phyloP scores from a whole-genome alignment of 2,888 invertebrate species.

The Acronicta leporina region DNA sequence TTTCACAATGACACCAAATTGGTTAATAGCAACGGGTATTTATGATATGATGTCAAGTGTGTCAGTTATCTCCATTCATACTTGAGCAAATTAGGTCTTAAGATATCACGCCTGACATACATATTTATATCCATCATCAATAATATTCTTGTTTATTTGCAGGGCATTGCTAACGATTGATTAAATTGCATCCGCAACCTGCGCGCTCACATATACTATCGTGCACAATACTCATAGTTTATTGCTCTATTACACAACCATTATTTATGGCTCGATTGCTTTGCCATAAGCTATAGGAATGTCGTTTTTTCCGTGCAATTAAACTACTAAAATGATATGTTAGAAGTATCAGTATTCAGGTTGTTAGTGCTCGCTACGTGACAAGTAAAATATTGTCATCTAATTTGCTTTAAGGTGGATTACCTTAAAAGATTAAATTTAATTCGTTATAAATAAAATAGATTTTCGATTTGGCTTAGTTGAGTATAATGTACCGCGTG shows the following conservation, averaged over 20 bases:
- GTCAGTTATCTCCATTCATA: slow-evolving; percentile 43
- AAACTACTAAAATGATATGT: slow-evolving; percentile 56
- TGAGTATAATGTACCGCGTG: slow-evolving; percentile 31
- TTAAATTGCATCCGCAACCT: slow-evolving; percentile 63
- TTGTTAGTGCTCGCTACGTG: slow-evolving; percentile 45
- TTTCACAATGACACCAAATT: slow-evolving; percentile 29
- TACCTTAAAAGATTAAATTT: slow-evolving; percentile 53
- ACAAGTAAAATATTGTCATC: slow-evolving; percentile 58
- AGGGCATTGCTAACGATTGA: slow-evolving; percentile 59
- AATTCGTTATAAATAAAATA: slow-evolving; percentile 42
- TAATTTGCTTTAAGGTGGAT: slow-evolving; percentile 60
- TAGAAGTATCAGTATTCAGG: slow-evolving; percentile 36
- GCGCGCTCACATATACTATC: slow-evolving; percentile 58
- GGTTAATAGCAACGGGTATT: slow-evolving; percentile 25
- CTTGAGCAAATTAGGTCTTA: slow-evolving; percentile 51
- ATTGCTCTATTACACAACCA: slow-evolving; percentile 78
- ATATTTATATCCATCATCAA: slow-evolving; percentile 55
- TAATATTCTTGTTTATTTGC: slow-evolving; percentile 62
- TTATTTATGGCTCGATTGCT: slow-evolving; percentile 69
- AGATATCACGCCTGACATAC: slow-evolving; percentile 50
- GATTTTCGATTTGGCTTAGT: slow-evolving; percentile 44
- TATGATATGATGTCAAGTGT: slow-evolving; percentile 36
- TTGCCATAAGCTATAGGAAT: slow-evolving; percentile 65
- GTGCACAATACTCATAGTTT: slow-evolving; percentile 68
- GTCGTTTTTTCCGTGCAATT: slow-evolving; percentile 69